Evolutionary conservation across 2,113 vertebrate genomes (phyloP), one percentile per base, ranked within the genome.

Genomic region (Paramormyrops kingsleyae): DNA sequence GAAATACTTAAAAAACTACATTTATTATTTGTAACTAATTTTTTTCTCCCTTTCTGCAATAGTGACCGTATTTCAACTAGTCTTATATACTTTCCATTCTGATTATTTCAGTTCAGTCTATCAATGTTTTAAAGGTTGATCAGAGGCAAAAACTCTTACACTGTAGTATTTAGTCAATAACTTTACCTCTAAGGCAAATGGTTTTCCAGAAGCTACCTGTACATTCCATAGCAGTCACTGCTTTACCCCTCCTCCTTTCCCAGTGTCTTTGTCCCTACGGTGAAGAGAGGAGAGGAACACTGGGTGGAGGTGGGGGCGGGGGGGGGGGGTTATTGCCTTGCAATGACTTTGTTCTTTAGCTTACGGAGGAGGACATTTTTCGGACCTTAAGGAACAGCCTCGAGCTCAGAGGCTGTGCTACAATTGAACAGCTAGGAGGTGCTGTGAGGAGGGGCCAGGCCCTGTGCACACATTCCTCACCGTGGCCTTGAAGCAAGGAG

Each of bases 371-470:
- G 95, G 92, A 93, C 94, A 92, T 91, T 92, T 80, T 92, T 90
- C 91, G 92, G 95, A 97, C 94, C 95, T 95, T 95, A 95, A 95
- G 96, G 27, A 93, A 85, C 5, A 46, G 19, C 42, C 46, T n/a
- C 9, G 12, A 74, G 35, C 15, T 39, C 15, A 42, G 74, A 42
- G 35, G 15, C 17, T 77, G 74, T 42, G 27, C 35, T 39, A 12
- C 15, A 19, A 19, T 42, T 2, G 19, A 39, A 77, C 74, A 77
- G 74, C 6, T 39, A 39, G 74, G 74, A 42, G 35, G 31, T 5
- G 15, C 74, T 42, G 74, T 42, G 4, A 42, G 62, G 31, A 15
- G 31, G 12, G 13, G 1, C 4, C 10, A 77, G 31, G 70, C 4
- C 66, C 31, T 1, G 27, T 31, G 31, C 5, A 17, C 70, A 77